These are phyloP conservation scores for Bacillus rossius DNA, from an alignment of 1,140 invertebrate genomes.

Conservation along the genomic window DNA sequence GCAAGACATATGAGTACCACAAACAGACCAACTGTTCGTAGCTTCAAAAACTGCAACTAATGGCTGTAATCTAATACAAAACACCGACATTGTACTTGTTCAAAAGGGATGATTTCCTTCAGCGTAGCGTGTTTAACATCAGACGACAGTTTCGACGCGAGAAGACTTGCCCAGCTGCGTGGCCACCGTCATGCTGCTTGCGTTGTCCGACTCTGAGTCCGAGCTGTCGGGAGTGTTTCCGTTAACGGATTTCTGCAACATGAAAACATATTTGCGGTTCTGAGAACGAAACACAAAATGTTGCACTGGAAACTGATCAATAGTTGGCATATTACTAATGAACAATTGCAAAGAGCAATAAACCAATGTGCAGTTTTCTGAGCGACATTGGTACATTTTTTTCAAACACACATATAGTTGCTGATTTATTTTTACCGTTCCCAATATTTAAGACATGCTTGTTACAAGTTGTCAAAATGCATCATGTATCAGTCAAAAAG, in stretches of 20 bases:
- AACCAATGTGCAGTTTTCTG: no score
- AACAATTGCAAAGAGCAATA: no score
- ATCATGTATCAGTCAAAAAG: no score
- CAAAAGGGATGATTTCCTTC: background rate
- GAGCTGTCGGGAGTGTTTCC: conserved; percentile 34
- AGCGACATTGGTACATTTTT: no score
- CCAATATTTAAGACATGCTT: no score
- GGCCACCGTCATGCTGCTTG: conserved; percentile 41
- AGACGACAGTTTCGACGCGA: conserved; percentile 15
- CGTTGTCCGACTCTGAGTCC: conserved; percentile 43
- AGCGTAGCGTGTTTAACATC: conserved; percentile 1
- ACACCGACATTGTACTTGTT: background rate
- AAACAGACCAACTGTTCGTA: background rate
- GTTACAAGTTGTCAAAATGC: no score
- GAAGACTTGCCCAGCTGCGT: conserved; percentile 31
- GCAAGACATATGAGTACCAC: background rate
- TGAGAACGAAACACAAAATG: no score
- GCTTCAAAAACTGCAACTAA: background rate
- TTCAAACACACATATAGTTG: no score
- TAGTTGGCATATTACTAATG: no score
- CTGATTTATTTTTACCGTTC: no score
- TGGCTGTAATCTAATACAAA: background rate
- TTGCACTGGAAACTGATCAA: no score
- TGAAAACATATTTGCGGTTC: background rate
- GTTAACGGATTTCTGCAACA: conserved; percentile 24